These are phyloP conservation scores for Chironomus riparius DNA, from an alignment of 2,888 invertebrate species.

Conservation along the genomic window DNA sequence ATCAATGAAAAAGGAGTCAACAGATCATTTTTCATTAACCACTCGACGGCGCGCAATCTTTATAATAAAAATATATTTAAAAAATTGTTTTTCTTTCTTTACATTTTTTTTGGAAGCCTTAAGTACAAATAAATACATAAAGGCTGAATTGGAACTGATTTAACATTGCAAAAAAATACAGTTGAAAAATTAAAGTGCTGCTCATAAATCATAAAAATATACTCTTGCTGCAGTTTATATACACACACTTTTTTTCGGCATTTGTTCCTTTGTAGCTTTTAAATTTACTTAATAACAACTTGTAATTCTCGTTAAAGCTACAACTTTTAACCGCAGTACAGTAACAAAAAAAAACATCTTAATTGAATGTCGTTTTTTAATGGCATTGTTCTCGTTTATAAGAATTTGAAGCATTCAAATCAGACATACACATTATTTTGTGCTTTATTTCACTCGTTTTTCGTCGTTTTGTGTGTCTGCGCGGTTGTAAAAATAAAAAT, in stretches of 20 bases:
- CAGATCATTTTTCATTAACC: conserved; percentile 16
- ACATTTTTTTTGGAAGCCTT: not conserved
- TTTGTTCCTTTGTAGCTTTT: not conserved
- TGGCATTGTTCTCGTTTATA: conserved; percentile 5
- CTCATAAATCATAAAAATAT: conserved; percentile 2
- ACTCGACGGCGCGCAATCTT: not conserved
- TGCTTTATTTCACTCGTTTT: not conserved
- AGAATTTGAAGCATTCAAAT: conserved; percentile 17
- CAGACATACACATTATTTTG: not conserved
- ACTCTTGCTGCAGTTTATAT: not conserved
- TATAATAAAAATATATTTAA: not conserved
- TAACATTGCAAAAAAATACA: not conserved
- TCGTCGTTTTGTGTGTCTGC: not conserved
- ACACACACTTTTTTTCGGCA: not conserved
- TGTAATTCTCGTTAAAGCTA: not conserved
- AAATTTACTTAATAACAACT: conserved; percentile 4
- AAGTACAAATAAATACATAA: conserved; percentile 7
- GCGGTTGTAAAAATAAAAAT: not conserved
- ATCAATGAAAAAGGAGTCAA: conserved; percentile 18
- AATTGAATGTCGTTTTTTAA: conserved; percentile 19
- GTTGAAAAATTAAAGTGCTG: conserved; percentile 1
- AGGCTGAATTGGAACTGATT: conserved; percentile 6
- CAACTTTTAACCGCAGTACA: not conserved
- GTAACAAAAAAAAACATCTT: conserved; percentile 18
- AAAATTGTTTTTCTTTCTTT: not conserved